Percentiles rank a stretch among this genome's conserved stretches.
phyloP scores from a whole-genome alignment of 2,797 vertebrate species.

The Danio choprae region DNA sequence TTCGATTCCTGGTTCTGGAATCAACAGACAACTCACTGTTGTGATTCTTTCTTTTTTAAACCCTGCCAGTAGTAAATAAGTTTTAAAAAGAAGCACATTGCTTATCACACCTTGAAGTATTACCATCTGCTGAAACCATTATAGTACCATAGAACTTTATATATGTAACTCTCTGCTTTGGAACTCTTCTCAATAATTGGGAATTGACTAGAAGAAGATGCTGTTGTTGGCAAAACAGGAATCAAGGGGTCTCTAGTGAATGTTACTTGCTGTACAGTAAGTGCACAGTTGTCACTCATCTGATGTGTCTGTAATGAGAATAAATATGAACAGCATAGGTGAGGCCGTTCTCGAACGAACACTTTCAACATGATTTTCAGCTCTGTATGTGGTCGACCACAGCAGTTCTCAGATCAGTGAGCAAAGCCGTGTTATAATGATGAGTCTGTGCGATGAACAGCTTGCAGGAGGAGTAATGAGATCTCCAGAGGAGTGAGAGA shows the following conservation, averaged over 20 bases:
- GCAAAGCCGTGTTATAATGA: conserved; percentile 65
- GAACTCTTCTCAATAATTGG: not conserved
- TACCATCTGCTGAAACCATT: not conserved
- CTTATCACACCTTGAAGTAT: not conserved
- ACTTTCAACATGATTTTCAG: conserved; percentile 41
- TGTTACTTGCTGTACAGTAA: not conserved
- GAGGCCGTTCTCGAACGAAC: conserved; percentile 15
- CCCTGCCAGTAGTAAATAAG: no score
- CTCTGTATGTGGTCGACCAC: conserved; percentile 20
- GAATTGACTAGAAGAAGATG: not conserved
- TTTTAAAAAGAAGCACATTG: no score
- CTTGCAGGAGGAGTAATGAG: conserved; percentile 83
- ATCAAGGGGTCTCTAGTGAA: not conserved
- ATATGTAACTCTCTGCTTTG: not conserved
- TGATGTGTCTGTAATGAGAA: conserved; percentile 1
- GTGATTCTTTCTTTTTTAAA: no score
- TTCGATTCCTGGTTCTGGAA: no score
- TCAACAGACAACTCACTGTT: no score
- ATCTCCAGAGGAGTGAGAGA: conserved; percentile 79
- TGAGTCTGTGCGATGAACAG: conserved; percentile 72
- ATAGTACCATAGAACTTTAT: not conserved
- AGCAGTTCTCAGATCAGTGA: conserved; percentile 56
- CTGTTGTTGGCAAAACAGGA: not conserved
- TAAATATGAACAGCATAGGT: not conserved
- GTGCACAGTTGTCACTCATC: conserved; percentile 4